Evolutionary conservation across 2,113 vertebrate species (phyloP), one percentile per base, ranked within the genome.

Genomic region (Tragelaphus strepsiceros): DNA sequence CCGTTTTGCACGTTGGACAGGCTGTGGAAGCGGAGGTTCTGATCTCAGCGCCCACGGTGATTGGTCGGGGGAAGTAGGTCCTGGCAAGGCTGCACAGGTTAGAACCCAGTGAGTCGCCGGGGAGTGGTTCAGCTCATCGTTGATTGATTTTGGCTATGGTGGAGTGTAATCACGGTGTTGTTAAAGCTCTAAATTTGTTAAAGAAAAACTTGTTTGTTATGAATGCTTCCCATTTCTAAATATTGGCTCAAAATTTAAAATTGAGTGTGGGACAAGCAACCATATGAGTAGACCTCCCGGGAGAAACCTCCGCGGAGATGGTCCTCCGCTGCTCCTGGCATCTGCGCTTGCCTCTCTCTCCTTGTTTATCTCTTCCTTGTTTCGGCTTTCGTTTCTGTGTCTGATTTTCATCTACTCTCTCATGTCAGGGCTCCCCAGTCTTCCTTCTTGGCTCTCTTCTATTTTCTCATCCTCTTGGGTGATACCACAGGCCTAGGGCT

Each of bases 211-310:
- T 88, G 6, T 64, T 89, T 87, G 39, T 96, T 90, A 22, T 92
- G 74, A 96, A 35, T 30, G 14, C 43, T 97, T 96, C 58, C 35
- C 56, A 67, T 94, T 94, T 97, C 84, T 83, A 89, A 91, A 86
- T 67, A 77, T 28, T 93, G 74, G 28, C 78, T 96, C 30, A 5
- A 32, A n/a, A 21, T 91, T 93, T 87, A 35, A 3, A 62, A 81
- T 78, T 67, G 54, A 26, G 80, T 39, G 3, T 15, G 49, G 85
- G 61, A 82, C 56, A 77, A 93, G 43, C n/a, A 67, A 83, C 59
- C 13, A 21, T 58, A 56, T 90, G 53, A 59, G 7, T 22, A 84
- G 62, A 51, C 19, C 51, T 39, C 58, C 30, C 16, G 53, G 16
- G 22, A 64, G 32, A 58, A 46, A 19, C 5, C 21, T 88, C 1